These are phyloP conservation scores for Diadophis punctatus DNA, from an alignment of 2,113 vertebrate genomes.

Conservation along the genomic window DNA sequence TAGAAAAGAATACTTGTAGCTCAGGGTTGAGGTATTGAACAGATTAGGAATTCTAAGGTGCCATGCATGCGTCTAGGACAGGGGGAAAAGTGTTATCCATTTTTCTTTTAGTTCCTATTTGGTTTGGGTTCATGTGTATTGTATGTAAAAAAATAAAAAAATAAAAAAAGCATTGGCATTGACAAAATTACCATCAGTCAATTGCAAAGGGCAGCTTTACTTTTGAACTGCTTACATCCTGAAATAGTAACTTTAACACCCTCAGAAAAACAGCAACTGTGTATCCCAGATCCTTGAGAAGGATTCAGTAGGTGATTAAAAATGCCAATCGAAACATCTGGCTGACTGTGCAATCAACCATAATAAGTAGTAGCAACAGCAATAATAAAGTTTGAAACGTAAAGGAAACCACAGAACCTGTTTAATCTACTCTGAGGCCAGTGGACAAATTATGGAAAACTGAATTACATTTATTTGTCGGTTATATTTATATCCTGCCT, in stretches of 20 bases:
- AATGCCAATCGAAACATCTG: background rate
- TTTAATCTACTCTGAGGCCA: background rate
- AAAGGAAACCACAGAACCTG: background rate
- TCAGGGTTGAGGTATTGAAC: too few relatives aligned
- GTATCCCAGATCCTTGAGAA: background rate
- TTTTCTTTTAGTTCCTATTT: background rate
- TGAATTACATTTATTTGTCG: background rate
- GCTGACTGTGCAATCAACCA: background rate
- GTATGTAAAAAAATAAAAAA: background rate
- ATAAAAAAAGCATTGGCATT: background rate
- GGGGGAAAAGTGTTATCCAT: background rate
- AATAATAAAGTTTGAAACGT: background rate
- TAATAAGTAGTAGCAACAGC: background rate
- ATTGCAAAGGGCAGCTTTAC: background rate
- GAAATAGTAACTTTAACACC: background rate
- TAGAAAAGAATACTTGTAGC: too few relatives aligned
- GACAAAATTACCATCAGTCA: background rate
- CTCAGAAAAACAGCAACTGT: background rate
- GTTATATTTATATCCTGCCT: background rate
- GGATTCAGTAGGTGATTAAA: background rate
- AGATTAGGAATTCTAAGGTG: background rate
- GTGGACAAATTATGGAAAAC: background rate
- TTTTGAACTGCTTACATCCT: background rate
- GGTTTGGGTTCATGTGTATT: background rate
- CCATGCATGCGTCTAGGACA: background rate